These are phyloP conservation scores for Epirrhoe tristata DNA, from an alignment of 2,888 invertebrate species.

Conservation along the genomic window DNA sequence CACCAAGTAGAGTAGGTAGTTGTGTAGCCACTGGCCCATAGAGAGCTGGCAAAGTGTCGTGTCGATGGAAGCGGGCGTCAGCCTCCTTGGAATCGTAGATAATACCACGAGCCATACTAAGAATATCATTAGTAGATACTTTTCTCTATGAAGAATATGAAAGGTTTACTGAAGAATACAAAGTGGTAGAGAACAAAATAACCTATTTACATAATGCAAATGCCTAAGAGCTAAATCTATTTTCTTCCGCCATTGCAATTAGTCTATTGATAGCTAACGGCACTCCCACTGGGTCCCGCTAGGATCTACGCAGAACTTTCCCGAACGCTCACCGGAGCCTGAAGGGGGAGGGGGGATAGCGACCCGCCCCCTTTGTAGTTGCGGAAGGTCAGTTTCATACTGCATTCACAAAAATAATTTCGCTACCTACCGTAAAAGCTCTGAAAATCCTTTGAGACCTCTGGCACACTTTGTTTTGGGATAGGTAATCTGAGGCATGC, in stretches of 20 bases:
- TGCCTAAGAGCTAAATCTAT: not conserved
- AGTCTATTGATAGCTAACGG: not conserved
- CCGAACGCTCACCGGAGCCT: not conserved
- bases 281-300: not conserved
- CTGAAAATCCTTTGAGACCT: not conserved
- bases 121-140: too few species aligned
- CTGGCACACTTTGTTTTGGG: too few species aligned
- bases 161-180: too few species aligned
- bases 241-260: not conserved
- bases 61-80: too few species aligned
- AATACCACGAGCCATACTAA: too few species aligned
- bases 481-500: too few species aligned
- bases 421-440: not conserved
- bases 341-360: not conserved
- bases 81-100: too few species aligned
- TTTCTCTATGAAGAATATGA: too few species aligned
- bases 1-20: too few species aligned
- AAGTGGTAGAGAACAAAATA: not conserved
- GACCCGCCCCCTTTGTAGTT: not conserved
- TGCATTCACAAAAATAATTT: not conserved
- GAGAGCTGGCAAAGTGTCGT: too few species aligned
- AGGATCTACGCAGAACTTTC: conserved; percentile 9
- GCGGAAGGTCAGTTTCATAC: not conserved
- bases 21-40: too few species aligned
- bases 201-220: not conserved